Evolutionary conservation across 1,140 invertebrate species (phyloP).

Genomic region (Chlorops oryzae): DNA sequence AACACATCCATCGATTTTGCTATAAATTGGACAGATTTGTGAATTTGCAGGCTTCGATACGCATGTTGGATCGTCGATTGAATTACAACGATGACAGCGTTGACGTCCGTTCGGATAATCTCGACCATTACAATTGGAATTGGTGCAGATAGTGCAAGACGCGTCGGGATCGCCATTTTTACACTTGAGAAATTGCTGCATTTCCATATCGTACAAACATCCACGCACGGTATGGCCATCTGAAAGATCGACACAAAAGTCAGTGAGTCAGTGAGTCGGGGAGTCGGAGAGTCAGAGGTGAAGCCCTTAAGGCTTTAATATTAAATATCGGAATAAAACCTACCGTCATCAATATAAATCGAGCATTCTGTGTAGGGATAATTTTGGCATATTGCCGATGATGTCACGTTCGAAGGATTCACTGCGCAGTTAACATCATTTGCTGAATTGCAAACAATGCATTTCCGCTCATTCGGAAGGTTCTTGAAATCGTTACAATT

Average conservation of each 20-base stretch:
- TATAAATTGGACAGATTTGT: constrained; percentile 27
- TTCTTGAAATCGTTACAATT: constrained; percentile 13
- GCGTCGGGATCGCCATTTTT: constrained; percentile 25
- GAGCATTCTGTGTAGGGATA: constrained; percentile 14
- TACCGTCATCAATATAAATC: constrained; percentile 12
- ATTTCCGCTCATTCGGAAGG: constrained; percentile 9
- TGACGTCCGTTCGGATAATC: constrained; percentile 25
- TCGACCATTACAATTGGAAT: constrained; percentile 24
- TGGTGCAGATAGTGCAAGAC: constrained; percentile 26
- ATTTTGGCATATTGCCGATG: constrained; percentile 2
- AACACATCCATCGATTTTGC: constrained; percentile 25
- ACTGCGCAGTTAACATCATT: constrained; percentile 12
- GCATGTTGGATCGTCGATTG: constrained; percentile 21
- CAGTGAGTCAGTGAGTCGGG: no score
- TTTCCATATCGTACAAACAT: constrained; percentile 29
- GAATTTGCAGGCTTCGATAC: constrained; percentile 20
- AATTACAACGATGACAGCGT: constrained; percentile 36
- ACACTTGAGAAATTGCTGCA: constrained; percentile 31
- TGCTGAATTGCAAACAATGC: constrained; percentile 13
- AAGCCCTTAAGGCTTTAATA: no score
- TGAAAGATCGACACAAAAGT: not conserved
- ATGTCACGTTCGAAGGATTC: not conserved
- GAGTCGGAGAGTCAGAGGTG: no score
- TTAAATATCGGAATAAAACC: constrained; percentile 2
- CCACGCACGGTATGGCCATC: constrained; percentile 38